These are phyloP conservation scores for Sturmia bella DNA, from an alignment of 2,888 invertebrate genomes.

Conservation along the genomic window DNA sequence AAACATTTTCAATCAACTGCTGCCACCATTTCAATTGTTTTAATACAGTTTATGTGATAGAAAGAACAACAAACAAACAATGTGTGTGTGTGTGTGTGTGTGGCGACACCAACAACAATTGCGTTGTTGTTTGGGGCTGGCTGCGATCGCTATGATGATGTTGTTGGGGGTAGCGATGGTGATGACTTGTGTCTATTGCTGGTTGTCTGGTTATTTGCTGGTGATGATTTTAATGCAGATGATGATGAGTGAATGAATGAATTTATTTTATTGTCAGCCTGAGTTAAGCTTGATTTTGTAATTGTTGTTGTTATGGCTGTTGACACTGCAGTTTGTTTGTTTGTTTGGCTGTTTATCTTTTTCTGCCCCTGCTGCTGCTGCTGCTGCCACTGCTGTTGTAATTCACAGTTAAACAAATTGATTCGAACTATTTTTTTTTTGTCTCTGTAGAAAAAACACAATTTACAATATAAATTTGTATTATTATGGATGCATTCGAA, in stretches of 20 bases:
- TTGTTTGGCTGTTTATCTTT: constrained; percentile 5
- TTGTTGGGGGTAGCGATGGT: constrained; percentile 19
- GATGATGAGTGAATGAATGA: constrained; percentile 30
- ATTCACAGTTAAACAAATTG: constrained; percentile 65
- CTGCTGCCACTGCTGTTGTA: constrained; percentile 38
- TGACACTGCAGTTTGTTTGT: constrained; percentile 21
- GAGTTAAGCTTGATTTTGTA: constrained; percentile 29
- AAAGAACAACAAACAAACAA: not conserved
- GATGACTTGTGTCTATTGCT: constrained; percentile 3
- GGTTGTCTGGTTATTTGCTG: not conserved
- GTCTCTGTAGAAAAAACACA: constrained; percentile 20
- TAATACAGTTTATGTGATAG: constrained; percentile 12
- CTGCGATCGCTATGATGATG: constrained; percentile 9
- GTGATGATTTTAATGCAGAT: constrained; percentile 29
- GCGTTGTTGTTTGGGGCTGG: not conserved
- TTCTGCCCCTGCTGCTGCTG: constrained; percentile 33
- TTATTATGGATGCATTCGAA: constrained; percentile 31
- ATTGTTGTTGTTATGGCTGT: constrained; percentile 27
- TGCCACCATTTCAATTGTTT: constrained; percentile 17
- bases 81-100: not conserved
- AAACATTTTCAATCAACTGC: constrained; percentile 6
- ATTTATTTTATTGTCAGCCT: constrained; percentile 40
- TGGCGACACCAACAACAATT: constrained; percentile 5
- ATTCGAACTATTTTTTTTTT: constrained; percentile 62
- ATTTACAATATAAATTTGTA: constrained; percentile 33